phyloP scores from a whole-genome alignment of 2,797 vertebrate species.

The Lutjanus campechanus region DNA sequence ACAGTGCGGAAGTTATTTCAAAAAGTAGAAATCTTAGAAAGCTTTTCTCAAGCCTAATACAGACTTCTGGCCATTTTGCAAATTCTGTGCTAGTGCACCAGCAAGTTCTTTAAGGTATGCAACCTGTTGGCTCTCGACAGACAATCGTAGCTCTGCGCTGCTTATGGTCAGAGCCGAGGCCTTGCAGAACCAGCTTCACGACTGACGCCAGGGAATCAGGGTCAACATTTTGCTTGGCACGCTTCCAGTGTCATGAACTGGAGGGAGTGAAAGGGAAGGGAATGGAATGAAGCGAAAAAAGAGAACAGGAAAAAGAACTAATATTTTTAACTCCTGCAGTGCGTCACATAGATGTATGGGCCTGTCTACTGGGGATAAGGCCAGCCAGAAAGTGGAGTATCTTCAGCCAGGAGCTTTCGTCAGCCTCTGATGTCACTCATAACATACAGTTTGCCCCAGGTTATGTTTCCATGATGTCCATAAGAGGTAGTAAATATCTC shows the following conservation, averaged over 20 bases:
- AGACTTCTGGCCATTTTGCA: not conserved
- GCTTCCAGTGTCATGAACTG: conserved; percentile 77
- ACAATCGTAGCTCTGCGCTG: conserved; percentile 10
- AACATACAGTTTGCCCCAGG: conserved; percentile 24
- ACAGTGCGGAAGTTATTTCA: conserved; percentile 26
- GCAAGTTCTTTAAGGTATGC: conserved; percentile 19
- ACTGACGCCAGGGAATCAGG: conserved; percentile 69
- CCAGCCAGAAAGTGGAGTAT: conserved; percentile 37
- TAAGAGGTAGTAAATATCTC: conserved; percentile 53
- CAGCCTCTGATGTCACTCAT: conserved; percentile 52
- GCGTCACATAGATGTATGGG: conserved; percentile 69
- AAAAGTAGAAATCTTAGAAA: conserved; percentile 29
- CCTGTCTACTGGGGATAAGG: conserved; percentile 49
- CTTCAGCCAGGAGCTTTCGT: conserved; percentile 35
- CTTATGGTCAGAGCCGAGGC: conserved; percentile 21
- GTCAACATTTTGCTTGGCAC: conserved; percentile 82
- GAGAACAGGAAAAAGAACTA: conserved; percentile 65
- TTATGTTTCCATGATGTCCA: conserved; percentile 45
- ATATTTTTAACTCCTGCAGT: conserved; percentile 79
- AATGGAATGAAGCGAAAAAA: conserved; percentile 59
- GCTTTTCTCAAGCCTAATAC: conserved; percentile 20
- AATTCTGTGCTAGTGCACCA: conserved; percentile 11
- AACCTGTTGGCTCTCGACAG: conserved; percentile 48
- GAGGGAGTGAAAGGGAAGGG: conserved; percentile 68
- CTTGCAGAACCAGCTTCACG: conserved; percentile 61